Conservation (phyloP, 2,888 invertebrate species). For the Philopedon plagiatum region DNA sequence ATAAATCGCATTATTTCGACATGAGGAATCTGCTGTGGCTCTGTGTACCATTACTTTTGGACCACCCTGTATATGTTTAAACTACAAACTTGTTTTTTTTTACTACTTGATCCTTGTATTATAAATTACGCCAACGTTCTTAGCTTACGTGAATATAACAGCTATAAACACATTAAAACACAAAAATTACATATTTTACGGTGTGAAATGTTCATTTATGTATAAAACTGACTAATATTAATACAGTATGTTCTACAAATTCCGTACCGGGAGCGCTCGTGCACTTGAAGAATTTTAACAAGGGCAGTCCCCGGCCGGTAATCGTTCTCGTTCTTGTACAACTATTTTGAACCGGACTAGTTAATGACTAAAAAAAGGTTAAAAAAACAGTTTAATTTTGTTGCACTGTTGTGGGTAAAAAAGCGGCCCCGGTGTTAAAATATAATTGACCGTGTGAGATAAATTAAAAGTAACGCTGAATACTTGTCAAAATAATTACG, state of each 20-base stretch:
- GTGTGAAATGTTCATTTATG: constrained; percentile 34
- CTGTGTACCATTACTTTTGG: no score
- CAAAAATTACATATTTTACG: no score
- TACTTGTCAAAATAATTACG: constrained; percentile 42
- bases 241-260: constrained; percentile 37
- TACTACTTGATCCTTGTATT: no score
- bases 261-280: constrained; percentile 12
- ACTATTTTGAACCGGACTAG: constrained; percentile 38
- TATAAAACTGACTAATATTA: constrained; percentile 38
- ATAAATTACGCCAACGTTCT: no score
- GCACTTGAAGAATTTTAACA: constrained; percentile 42
- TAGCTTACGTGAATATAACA: no score
- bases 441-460: constrained; percentile 39
- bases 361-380: constrained; percentile 27
- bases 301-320: constrained; percentile 20
- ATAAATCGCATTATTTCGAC: no score
- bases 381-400: constrained; percentile 32
- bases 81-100: no score
- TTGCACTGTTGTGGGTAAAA: constrained; percentile 28
- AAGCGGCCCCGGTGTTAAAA: constrained; percentile 21
- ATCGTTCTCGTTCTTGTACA: constrained; percentile 26
- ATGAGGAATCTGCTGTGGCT: no score
- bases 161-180: no score
- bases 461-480: constrained; percentile 38
- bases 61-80: no score